These are phyloP conservation scores for Chaetogeoica ovagalla DNA, from an alignment of 2,888 invertebrate species.

Conservation along the genomic window DNA sequence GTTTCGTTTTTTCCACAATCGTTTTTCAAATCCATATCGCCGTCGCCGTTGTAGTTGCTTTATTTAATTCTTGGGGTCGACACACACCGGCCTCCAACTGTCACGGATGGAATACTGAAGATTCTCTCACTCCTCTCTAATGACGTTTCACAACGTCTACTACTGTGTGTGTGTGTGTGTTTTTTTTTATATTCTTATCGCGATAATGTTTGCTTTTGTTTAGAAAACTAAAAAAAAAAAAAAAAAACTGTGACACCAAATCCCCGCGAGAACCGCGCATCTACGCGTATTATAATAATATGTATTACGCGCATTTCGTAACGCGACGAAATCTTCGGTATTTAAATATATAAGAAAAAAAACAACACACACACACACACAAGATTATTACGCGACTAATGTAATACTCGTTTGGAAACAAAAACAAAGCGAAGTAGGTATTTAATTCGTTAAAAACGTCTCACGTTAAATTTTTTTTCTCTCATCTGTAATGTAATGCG, in stretches of 20 bases:
- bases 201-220: conserved; percentile 50
- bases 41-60: conserved; percentile 8
- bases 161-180: too few relatives aligned
- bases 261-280: conserved; percentile 26
- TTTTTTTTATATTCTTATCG: conserved; percentile 18
- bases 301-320: conserved; percentile 30
- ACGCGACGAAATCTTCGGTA: conserved; percentile 24
- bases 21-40: conserved; percentile 23
- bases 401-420: conserved; percentile 19
- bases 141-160: conserved; percentile 46
- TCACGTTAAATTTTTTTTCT: conserved; percentile 42
- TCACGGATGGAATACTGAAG: conserved; percentile 39
- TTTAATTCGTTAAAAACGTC: conserved; percentile 29
- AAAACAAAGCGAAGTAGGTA: conserved; percentile 25
- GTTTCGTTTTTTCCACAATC: neutral
- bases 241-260: conserved; percentile 45
- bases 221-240: conserved; percentile 12
- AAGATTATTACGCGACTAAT: conserved; percentile 41
- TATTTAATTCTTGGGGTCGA: conserved; percentile 44
- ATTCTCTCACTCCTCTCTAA: conserved; percentile 50
- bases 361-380: neutral
- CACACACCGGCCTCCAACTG: conserved; percentile 38
- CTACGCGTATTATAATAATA: neutral
- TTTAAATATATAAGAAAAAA: conserved; percentile 42
- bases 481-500: conserved; percentile 16